Conservation (phyloP, 2,797 vertebrate species). For the Novumbra hubbsi region DNA sequence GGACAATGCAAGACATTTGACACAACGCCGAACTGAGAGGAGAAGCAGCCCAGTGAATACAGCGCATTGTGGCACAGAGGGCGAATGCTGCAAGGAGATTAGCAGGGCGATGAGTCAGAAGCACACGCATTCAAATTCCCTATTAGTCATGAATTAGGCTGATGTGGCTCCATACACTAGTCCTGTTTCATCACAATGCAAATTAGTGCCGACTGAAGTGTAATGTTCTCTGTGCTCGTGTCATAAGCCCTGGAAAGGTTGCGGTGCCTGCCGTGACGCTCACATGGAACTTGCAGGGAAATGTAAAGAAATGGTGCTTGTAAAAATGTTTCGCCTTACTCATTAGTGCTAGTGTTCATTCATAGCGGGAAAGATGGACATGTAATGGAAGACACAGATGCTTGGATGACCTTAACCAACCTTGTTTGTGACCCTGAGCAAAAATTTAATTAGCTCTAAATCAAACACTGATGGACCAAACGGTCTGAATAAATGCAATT, state of each 20-base stretch:
- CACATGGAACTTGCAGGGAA: background rate
- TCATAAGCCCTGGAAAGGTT: background rate
- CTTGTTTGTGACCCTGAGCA: background rate
- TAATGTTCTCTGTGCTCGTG: background rate
- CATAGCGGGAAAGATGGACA: background rate
- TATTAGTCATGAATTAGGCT: constrained; percentile 17
- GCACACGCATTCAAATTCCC: background rate
- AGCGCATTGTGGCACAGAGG: background rate
- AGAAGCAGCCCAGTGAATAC: background rate
- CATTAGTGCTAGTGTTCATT: background rate
- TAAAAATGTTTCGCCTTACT: background rate
- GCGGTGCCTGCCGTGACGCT: background rate
- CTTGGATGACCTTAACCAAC: background rate
- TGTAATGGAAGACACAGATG: background rate
- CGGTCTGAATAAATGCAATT: background rate
- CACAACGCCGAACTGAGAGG: background rate
- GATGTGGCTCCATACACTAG: constrained; percentile 5
- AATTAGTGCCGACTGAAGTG: background rate
- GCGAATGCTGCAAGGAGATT: background rate
- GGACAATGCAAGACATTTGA: constrained; percentile 6
- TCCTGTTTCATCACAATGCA: constrained; percentile 1
- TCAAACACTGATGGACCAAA: background rate
- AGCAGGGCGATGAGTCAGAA: constrained; percentile 12
- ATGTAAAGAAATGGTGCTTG: background rate
- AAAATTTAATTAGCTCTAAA: constrained; percentile 1